These are phyloP conservation scores for Suillia variegata DNA, from an alignment of 2,888 invertebrate genomes.

Conservation along the genomic window DNA sequence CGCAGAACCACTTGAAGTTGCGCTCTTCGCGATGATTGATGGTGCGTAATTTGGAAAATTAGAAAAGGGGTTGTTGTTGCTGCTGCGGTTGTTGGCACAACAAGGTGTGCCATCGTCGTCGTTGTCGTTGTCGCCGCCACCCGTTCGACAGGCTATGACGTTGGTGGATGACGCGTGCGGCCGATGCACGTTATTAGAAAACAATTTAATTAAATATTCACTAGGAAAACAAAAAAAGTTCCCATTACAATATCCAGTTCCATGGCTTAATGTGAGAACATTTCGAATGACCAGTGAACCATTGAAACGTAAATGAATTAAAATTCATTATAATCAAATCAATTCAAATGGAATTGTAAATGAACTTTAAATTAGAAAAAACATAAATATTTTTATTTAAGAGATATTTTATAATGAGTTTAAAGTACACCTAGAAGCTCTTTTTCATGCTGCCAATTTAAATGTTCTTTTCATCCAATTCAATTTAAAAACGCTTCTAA, in stretches of 20 bases:
- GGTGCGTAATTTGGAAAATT: constrained; percentile 56
- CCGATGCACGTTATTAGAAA: constrained; percentile 54
- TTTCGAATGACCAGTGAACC: not conserved
- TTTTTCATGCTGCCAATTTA: too few relatives aligned
- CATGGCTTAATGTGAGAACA: not conserved
- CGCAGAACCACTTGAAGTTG: constrained; percentile 30
- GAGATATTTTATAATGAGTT: too few relatives aligned
- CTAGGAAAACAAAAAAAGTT: constrained; percentile 42
- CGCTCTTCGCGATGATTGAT: constrained; percentile 51
- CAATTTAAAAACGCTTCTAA: too few relatives aligned
- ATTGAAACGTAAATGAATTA: not conserved
- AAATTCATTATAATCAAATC: not conserved
- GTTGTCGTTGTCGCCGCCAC: constrained; percentile 23
- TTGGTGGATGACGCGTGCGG: constrained; percentile 38
- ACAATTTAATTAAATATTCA: constrained; percentile 60
- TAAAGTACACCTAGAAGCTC: too few relatives aligned
- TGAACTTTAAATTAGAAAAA: too few relatives aligned
- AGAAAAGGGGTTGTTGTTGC: constrained; percentile 41
- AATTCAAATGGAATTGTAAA: too few relatives aligned
- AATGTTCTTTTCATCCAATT: too few relatives aligned
- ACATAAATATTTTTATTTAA: too few relatives aligned
- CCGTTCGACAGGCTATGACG: constrained; percentile 32
- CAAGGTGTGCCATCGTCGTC: constrained; percentile 47
- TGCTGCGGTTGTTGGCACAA: constrained; percentile 46
- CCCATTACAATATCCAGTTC: not conserved